Percentiles rank a stretch among this genome's conserved stretches.
phyloP scores from a whole-genome alignment of 1,140 invertebrate genomes.

The Pachyrhynchus sulphureomaculatus region DNA sequence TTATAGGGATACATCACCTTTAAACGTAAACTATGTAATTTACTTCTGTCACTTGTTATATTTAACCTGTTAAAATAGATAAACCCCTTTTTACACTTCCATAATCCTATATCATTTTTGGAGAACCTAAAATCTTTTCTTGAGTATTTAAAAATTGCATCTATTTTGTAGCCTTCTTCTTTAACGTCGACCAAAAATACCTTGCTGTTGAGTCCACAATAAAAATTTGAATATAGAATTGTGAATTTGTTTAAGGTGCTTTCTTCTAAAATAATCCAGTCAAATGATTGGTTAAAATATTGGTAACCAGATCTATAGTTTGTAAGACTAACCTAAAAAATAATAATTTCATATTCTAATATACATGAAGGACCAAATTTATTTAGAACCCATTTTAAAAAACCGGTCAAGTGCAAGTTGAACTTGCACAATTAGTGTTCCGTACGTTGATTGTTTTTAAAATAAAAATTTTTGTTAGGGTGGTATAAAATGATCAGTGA shows the following conservation, averaged over 20 bases:
- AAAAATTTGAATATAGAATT: not conserved
- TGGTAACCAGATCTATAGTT: not conserved
- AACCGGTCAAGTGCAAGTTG: no score
- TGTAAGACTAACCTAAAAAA: no score
- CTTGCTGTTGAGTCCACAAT: not conserved
- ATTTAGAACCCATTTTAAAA: no score
- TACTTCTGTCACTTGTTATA: not conserved
- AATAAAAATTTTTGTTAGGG: no score
- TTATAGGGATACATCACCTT: not conserved
- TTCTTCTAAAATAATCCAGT: not conserved
- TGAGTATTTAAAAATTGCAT: constrained; percentile 1
- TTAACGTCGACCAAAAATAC: not conserved
- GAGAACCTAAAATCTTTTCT: not conserved
- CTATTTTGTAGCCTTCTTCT: not conserved
- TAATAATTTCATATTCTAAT: no score
- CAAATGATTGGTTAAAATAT: not conserved
- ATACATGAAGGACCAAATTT: no score
- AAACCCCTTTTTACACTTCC: not conserved
- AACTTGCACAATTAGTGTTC: no score
- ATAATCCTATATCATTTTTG: not conserved
- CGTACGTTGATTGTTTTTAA: no score
- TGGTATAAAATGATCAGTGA: no score
- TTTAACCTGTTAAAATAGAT: not conserved
- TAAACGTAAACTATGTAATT: not conserved
- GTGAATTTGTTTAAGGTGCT: not conserved